These are phyloP conservation scores for Halcyon smyrnensis DNA, from an alignment of 2,797 vertebrate genomes.

Conservation along the genomic window DNA sequence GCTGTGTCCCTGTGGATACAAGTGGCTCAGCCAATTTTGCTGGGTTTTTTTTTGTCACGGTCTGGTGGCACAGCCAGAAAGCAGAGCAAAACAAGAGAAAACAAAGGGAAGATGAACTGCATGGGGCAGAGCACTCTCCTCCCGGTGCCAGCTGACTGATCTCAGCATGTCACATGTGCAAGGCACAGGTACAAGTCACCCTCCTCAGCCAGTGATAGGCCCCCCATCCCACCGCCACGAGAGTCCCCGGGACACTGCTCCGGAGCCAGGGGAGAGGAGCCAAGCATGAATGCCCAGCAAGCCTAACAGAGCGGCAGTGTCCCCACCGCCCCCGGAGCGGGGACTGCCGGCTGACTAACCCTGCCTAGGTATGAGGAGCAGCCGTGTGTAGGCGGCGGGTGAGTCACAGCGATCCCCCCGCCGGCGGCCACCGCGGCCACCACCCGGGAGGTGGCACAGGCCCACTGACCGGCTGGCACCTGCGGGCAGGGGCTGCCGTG, in stretches of 20 bases:
- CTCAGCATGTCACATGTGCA: not conserved
- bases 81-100: not conserved
- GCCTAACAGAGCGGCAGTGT: not conserved
- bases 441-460: too few relatives aligned
- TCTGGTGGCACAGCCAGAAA: not conserved
- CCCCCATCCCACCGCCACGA: accelerated
- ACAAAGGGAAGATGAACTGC: not conserved
- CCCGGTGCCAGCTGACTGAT: not conserved
- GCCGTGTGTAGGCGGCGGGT: constrained; percentile 58
- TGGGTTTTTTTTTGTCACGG: not conserved
- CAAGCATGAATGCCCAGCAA: not conserved
- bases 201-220: accelerated
- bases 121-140: accelerated
- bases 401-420: constrained; percentile 70
- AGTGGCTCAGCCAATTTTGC: not conserved
- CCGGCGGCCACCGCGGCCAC: not conserved
- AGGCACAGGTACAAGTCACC: not conserved
- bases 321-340: not conserved
- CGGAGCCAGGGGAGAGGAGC: not conserved
- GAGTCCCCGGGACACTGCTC: not conserved
- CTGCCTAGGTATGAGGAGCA: constrained; percentile 77
- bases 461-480: too few relatives aligned
- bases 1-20: accelerated
- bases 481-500: not conserved
- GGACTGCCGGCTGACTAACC: constrained; percentile 71